These are phyloP conservation scores for Peromyscus melanophrys DNA, from an alignment of 2,797 vertebrate genomes.

Conservation along the genomic window DNA sequence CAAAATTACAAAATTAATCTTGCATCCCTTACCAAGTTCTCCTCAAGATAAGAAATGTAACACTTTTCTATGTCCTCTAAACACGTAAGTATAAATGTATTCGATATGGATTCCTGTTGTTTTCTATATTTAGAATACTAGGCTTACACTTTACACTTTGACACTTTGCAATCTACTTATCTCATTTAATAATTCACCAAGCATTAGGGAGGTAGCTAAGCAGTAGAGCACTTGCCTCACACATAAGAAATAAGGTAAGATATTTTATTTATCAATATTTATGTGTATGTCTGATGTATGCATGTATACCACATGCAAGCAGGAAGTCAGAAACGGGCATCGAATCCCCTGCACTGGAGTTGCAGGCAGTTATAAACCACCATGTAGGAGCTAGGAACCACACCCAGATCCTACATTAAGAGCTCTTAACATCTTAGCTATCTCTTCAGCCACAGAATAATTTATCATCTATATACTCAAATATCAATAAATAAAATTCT, in stretches of 20 bases:
- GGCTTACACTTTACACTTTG: background rate
- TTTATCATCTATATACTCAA: conserved; percentile 27
- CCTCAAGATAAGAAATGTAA: background rate
- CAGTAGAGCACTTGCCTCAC: background rate
- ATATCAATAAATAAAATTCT: conserved; percentile 46
- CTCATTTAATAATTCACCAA: conserved; percentile 61
- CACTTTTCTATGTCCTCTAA: conserved; percentile 36
- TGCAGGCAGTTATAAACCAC: background rate
- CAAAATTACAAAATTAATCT: background rate
- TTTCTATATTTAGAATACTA: conserved; percentile 63
- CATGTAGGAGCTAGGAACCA: background rate
- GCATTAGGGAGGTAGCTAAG: background rate
- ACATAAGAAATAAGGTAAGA: background rate
- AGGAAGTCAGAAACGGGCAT: background rate
- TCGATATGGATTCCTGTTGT: conserved; percentile 25
- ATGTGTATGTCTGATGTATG: background rate
- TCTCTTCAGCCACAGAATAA: conserved; percentile 8
- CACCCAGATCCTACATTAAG: background rate
- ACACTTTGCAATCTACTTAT: conserved; percentile 37
- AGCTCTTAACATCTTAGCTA: background rate
- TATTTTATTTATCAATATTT: background rate
- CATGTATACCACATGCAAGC: background rate
- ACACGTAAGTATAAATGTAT: background rate
- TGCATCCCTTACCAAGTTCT: background rate
- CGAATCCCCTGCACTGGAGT: background rate